phyloP scores from a whole-genome alignment of 2,888 invertebrate genomes.

The Patella depressa region DNA sequence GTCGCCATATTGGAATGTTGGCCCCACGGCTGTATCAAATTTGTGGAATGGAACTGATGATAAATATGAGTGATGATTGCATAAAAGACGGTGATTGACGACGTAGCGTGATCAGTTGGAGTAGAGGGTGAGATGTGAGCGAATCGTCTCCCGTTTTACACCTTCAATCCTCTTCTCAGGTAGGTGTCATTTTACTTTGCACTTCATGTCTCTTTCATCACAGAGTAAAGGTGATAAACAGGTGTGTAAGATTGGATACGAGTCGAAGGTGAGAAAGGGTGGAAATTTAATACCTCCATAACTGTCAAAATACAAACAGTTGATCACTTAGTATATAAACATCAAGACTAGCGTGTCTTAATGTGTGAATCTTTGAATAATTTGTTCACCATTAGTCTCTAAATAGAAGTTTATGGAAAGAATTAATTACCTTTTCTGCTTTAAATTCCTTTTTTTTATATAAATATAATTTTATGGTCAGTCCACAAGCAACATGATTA shows the following conservation, averaged over 20 bases:
- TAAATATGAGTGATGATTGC: constrained; percentile 4
- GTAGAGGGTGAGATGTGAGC: not conserved
- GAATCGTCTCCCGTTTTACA: not conserved
- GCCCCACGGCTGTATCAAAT: constrained; percentile 2
- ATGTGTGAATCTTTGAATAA: too few species aligned
- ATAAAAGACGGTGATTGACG: constrained; percentile 4
- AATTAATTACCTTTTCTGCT: too few species aligned
- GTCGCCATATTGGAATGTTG: constrained; percentile 2
- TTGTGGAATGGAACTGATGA: not conserved
- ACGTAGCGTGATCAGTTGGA: not conserved
- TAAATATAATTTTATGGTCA: too few species aligned
- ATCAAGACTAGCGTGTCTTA: too few species aligned
- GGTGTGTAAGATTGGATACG: not conserved
- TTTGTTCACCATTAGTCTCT: too few species aligned
- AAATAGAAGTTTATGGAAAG: too few species aligned
- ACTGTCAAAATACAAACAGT: not conserved
- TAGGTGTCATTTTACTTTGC: constrained; percentile 1
- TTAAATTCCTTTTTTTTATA: too few species aligned
- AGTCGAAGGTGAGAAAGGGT: not conserved
- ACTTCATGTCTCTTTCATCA: not conserved
- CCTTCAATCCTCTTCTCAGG: not conserved
- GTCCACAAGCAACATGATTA: too few species aligned
- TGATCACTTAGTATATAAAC: too few species aligned
- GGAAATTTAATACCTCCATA: not conserved
- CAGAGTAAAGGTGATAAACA: not conserved